Base-by-base conservation (phyloP, 2,888 invertebrate genomes). In the Apotomis turbidana region DNA sequence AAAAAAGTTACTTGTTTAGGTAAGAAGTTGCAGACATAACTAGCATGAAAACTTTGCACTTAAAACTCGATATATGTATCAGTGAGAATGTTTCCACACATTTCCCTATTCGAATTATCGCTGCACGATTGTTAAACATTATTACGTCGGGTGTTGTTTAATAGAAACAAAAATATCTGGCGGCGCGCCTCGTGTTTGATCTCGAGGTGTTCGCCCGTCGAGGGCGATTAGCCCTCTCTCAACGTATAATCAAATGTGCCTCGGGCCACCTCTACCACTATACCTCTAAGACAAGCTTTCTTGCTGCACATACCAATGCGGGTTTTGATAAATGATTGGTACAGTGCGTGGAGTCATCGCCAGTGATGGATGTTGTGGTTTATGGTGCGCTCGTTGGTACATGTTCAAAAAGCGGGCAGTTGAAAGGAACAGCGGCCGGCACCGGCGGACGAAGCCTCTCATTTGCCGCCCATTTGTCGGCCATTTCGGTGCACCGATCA, bases 121-220 rank as follows among this genome's bases (percentile, higher is more conserved):
- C 92, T 92, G 90, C 93, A 91, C 92, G 93, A 93, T 93, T 93
- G 93, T 93, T 93, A 93, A 93, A 93, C 93, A 93, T 93, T 93
- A 93, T 93, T 93, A 93, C 93, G 91, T 91, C 90, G 93, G 93
- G 92, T 93, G 93, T 93, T 93, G 93, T 93, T 93, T 93, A 93
- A 93, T 93, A 93, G 93, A 93, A 93, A 93, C 93, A 93, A 93
- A 93, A 93, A 93, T 93, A 93, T 93, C 91, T 92, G 93, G 90
- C 93, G 93, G 93, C 92, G 89, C 92, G 93, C 91, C 91, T 91
- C 89, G 93, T 93, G 93, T 93, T 93, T 93, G 93, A 93, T 93
- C 93, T 93, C 93, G 93, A 92, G 93, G 93, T 92, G 93, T 93
- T 92, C 93, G 93, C 86, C 93, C 92, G 93, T 93, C 93, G 89